Conservation (phyloP, 2,888 invertebrate genomes). For the Acanthopleura granulata region DNA sequence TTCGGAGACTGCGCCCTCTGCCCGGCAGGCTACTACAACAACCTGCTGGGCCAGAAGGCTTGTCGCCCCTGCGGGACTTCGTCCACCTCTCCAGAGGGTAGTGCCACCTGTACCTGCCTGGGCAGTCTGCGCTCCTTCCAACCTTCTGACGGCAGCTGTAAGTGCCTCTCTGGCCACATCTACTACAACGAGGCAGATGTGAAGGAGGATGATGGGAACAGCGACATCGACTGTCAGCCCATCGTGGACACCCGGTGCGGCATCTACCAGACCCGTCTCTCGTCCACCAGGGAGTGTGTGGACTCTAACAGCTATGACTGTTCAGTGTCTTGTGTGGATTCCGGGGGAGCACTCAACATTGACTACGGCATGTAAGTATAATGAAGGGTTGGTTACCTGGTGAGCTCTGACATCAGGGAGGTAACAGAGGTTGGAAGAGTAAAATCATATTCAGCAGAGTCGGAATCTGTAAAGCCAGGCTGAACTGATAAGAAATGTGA, state of each 20-base stretch:
- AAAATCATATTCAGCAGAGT: too few species aligned
- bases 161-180: constrained; percentile 55
- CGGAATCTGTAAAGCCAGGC: too few species aligned
- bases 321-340: constrained; percentile 36
- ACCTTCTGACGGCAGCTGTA: constrained; percentile 54
- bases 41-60: constrained; percentile 43
- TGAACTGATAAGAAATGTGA: too few species aligned
- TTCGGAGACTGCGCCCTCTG: constrained; percentile 53
- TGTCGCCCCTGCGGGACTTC: constrained; percentile 63
- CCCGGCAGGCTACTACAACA: constrained; percentile 51
- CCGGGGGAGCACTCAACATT: constrained; percentile 36
- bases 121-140: constrained; percentile 62
- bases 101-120: constrained; percentile 52
- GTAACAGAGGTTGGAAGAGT: too few species aligned
- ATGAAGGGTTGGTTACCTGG: too few species aligned
- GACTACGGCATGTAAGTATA: constrained; percentile 39
- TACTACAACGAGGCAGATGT: constrained; percentile 58
- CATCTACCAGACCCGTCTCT: constrained; percentile 41
- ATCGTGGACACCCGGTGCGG: constrained; percentile 51
- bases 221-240: constrained; percentile 58
- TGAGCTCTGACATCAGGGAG: too few species aligned
- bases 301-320: constrained; percentile 48
- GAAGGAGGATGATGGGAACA: constrained; percentile 36
- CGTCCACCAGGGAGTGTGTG: constrained; percentile 44
- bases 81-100: constrained; percentile 39